phyloP scores from a whole-genome alignment of 2,888 invertebrate genomes.

The Crepidodera aurea region DNA sequence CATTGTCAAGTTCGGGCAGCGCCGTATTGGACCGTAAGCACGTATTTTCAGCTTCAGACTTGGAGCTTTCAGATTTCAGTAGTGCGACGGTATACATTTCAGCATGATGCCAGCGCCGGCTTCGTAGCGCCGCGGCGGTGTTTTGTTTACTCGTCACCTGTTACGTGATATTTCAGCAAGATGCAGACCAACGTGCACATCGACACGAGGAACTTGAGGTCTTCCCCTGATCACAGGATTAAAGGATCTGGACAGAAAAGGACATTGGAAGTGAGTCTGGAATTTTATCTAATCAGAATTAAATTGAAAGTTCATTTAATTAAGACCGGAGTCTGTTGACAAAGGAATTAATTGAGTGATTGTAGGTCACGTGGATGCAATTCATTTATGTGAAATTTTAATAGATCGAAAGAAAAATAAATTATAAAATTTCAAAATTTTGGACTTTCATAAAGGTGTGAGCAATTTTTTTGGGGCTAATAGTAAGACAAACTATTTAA shows the following conservation, averaged over 20 bases:
- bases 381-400: too few relatives aligned
- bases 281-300: background rate
- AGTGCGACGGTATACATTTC: slow-evolving; percentile 25
- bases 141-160: slow-evolving; percentile 37
- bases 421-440: too few relatives aligned
- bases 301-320: background rate
- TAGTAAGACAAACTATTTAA: too few relatives aligned
- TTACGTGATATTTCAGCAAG: slow-evolving; percentile 32
- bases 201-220: slow-evolving; percentile 72
- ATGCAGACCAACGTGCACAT: slow-evolving; percentile 83
- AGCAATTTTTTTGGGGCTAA: too few relatives aligned
- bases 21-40: slow-evolving; percentile 48
- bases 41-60: slow-evolving; percentile 40
- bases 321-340: background rate
- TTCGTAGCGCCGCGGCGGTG: slow-evolving; percentile 15
- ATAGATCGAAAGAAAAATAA: too few relatives aligned
- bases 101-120: slow-evolving; percentile 24
- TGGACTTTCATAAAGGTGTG: too few relatives aligned
- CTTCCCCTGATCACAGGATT: slow-evolving; percentile 70
- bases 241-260: slow-evolving; percentile 63
- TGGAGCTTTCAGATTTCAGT: slow-evolving; percentile 36
- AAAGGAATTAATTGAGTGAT: background rate
- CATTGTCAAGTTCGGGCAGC: slow-evolving; percentile 45
- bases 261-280: slow-evolving; percentile 65
- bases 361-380: background rate